Base-by-base conservation (phyloP, 1,140 invertebrate species). In the Drosophila elegans region DNA sequence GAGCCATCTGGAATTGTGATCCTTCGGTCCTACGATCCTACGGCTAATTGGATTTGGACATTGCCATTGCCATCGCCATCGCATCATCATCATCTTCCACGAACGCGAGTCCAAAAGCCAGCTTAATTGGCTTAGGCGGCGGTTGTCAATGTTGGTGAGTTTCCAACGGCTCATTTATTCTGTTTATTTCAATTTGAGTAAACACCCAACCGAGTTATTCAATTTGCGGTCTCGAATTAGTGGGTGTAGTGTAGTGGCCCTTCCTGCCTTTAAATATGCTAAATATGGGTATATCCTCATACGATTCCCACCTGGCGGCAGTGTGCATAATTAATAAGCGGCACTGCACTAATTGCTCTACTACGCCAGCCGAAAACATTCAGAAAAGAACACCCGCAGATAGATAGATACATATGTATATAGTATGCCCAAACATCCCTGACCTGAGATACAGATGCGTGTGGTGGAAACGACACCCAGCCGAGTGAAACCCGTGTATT, bases 81-180 rank as follows among this genome's bases (percentile, higher is more conserved):
- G 32, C 63, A 62, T 63, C 45, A 64, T 64, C 64, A 64, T 63
- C 59, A 67, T 67, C 64, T 67, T 64, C 13, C 27, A 45, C 25
- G 34, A 29, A 25, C 25, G 36, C 38, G 53, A 42, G 60, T 42
- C 57, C 63, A 36, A 44, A n/a, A 52, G 38, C 46, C 64, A 68
- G 38, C 48, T 68, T 68, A 68, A 68, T 68, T 68, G 64, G 64
- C 64, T 68, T 68, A 68, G 61, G 60, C 64, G 61, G 62, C 61
- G 61, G 54, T 42, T 25, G 67, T 71, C 67, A 44, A 55, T 56
- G 42, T 71, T 56, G 67, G 67, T 71, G 67, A 71, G 67, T 69
- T 44, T 69, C 27, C 29, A 32, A 55, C 46, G 25, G 49, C 63
- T 55, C 66, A 69, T 56, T 71, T 71, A 69, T 45, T 41, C 54